Evolutionary conservation across 2,113 vertebrate species (phyloP).

Genomic region (Silurus glanis): DNA sequence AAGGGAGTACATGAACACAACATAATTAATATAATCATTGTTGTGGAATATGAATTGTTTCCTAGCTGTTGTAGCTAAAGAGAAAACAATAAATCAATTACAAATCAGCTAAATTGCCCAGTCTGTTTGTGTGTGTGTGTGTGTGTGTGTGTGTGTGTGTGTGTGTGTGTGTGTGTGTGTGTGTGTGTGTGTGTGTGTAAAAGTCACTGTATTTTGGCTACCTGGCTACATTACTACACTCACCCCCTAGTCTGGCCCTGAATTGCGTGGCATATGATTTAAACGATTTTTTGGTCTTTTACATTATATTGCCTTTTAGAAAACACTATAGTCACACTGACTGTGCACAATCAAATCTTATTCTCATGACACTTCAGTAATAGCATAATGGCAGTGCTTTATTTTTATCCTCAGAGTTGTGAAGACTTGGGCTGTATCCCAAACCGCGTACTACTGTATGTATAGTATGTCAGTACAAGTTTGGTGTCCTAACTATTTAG

Average conservation of each 20-base stretch:
- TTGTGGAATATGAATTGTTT: too few relatives aligned
- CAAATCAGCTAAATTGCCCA: too few relatives aligned
- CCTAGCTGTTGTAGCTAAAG: too few relatives aligned
- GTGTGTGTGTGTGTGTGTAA: not conserved
- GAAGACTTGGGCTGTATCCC: not conserved
- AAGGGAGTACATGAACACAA: not conserved
- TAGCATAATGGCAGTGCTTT: not conserved
- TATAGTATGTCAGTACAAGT: not conserved
- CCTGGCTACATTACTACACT: not conserved
- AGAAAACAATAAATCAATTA: too few relatives aligned
- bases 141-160: too few relatives aligned
- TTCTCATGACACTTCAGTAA: not conserved
- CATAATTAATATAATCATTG: not conserved
- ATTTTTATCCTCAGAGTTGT: constrained; percentile 5
- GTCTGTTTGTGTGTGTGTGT: too few relatives aligned
- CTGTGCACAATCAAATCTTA: not conserved
- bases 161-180: too few relatives aligned
- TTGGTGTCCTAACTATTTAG: constrained; percentile 5
- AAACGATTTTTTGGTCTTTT: not conserved
- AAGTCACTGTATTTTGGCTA: not conserved
- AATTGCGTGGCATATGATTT: not conserved
- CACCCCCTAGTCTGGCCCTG: not conserved
- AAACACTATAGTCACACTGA: not conserved
- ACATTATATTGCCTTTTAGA: not conserved
- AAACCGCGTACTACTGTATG: not conserved